Base-by-base conservation (phyloP, 2,888 invertebrate species). In the Ormyrus rosae region DNA sequence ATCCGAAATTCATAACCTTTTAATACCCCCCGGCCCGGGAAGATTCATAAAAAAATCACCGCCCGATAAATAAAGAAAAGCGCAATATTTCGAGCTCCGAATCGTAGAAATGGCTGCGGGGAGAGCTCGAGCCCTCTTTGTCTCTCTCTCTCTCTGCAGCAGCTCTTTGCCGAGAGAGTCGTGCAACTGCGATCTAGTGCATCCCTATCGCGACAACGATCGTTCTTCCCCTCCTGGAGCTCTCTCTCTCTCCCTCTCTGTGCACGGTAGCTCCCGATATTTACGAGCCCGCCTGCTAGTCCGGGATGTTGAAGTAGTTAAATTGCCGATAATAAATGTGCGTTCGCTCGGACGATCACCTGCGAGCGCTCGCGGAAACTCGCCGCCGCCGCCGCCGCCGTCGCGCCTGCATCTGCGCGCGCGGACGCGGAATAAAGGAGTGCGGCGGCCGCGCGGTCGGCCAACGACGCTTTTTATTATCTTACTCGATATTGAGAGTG, bases 181-280 rank as follows among this genome's bases (percentile, higher is more conserved):
- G 71, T 74, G 81, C 81, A 78, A 65, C 70, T 63, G 74, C 83
- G 81, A 83, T 84, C 89, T 87, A 89, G 88, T 86, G 87, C 88
- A 88, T 89, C 89, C 88, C 87, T 89, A 89, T 89, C 88, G 87
- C 85, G 85, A 87, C 87, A 87, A 86, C 86, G 88, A 89, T 89
- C 88, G 87, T 86, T 87, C 86, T 86, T 84, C 19, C 67, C 10
- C 53, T 88, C 88, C 34, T 34, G 34, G 34, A 34, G 34, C 34
- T 34, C 1, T 19, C 67, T 64, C 19, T 19, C 34, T 34, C 34
- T 34, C 34, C 4, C 34, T 34, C 34, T 34, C 34, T 34, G 34
- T 4, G 34, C 34, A 34, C 74, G 74, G 79, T 74, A 74, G 79
- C 79, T 69, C 70, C n/a, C 48, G 78, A 73, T 77, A 79, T 85